Base-by-base conservation (phyloP, 2,113 vertebrate species). In the Morone chrysops region DNA sequence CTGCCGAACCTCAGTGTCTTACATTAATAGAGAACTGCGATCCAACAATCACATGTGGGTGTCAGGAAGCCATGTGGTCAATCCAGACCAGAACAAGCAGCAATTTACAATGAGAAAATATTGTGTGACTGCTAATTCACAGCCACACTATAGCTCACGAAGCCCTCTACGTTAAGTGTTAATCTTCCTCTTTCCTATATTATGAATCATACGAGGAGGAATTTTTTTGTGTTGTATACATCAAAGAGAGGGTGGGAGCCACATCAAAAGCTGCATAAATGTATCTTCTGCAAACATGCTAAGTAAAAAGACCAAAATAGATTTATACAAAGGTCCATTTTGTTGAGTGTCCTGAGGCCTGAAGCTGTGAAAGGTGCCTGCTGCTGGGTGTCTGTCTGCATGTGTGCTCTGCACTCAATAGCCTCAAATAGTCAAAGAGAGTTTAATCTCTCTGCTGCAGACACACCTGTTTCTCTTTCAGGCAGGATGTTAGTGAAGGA, bases 381-480 rank as follows among this genome's bases (percentile, higher is more conserved):
- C 47, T 79, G 61, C 79, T 90, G 75, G 66, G 76, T 85, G 70
- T 83, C 63, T 85, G 76, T 87, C 63, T 54, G 59, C 50, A 76
- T 87, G 83, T 80, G 81, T 85, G 81, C 69, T 83, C 51, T 86
- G 80, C 25, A 74, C 45, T 88, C 84, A 87, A 87, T 82, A 85
- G 81, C 57, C 60, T 78, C 43, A 38, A 75, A 78, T 40, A 71
- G 54, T 85, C 60, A 90, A 81, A 89, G 85, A 82, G 50, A 83
- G 78, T 77, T 80, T 83, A 82, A 88, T 85, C 89, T 81, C 75
- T 71, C 38, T 75, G 45, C 53, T 78, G 66, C 82, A 83, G 70
- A 89, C 93, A 92, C 92, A 90, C 88, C 90, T 90, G 90, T 75
- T 92, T 87, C 72, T 83, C 81, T 82, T 92, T 91, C 82, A 80